Conservation (phyloP, 2,888 invertebrate genomes). For the Pachycephus smyrnensis region DNA sequence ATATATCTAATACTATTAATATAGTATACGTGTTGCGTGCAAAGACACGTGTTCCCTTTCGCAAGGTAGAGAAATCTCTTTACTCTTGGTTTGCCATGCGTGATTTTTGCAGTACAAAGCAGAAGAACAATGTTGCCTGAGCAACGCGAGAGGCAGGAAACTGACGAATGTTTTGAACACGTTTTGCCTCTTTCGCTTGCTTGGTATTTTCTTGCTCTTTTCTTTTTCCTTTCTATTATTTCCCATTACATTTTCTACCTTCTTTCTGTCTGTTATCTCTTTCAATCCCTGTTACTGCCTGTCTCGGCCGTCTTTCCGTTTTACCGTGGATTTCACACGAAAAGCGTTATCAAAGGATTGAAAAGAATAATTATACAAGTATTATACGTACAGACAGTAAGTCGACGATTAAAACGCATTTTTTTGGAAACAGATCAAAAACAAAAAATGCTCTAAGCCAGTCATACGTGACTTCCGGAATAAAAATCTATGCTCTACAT, state of each 20-base stretch:
- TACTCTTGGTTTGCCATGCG: conserved; percentile 47
- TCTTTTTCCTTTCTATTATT: neutral
- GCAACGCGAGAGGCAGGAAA: neutral
- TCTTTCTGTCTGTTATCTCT: neutral
- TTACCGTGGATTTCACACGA: neutral
- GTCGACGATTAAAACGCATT: too few species aligned
- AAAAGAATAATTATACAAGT: too few species aligned
- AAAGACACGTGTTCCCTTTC: conserved; percentile 12
- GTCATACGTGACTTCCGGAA: neutral
- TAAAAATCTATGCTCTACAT: too few species aligned
- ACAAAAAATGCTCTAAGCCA: neutral
- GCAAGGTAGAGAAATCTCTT: conserved; percentile 37
- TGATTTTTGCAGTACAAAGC: conserved; percentile 34
- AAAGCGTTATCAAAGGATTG: neutral
- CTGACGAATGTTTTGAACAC: neutral
- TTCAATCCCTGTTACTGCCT: neutral
- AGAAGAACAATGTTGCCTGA: neutral
- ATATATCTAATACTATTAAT: neutral
- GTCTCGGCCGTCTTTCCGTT: neutral
- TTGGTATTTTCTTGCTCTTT: neutral
- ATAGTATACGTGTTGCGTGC: neutral
- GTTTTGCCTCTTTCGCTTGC: neutral
- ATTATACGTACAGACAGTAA: too few species aligned
- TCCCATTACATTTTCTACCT: neutral
- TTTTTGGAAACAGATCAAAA: neutral